Conservation (phyloP, 1,140 invertebrate species). For the Caenorhabditis brenneri region DNA sequence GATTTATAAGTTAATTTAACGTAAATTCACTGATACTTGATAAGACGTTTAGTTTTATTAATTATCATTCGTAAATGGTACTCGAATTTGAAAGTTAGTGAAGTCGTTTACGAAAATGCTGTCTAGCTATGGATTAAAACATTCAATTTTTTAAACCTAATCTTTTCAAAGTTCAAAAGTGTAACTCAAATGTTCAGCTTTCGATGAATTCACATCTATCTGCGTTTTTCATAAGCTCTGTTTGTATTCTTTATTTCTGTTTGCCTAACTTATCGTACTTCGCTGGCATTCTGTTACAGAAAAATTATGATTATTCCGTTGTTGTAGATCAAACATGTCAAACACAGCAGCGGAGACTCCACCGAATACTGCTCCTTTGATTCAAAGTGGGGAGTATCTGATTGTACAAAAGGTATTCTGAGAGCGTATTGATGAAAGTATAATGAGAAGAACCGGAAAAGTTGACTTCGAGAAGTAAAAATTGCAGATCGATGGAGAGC, state of each 20-base stretch:
- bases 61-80: no score
- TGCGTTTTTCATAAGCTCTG: neutral
- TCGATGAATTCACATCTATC: no score
- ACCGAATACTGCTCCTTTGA: neutral
- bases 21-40: no score
- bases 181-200: neutral
- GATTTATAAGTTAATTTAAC: no score
- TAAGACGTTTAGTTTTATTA: no score
- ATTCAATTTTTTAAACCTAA: no score
- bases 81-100: no score
- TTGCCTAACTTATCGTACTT: neutral
- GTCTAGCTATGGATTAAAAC: no score
- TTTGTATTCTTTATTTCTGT: neutral
- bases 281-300: neutral
- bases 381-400: constrained; percentile 24
- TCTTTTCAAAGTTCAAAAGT: neutral
- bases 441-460: no score
- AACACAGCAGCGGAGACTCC: neutral
- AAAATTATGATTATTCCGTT: neutral
- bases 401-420: constrained; percentile 27
- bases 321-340: neutral
- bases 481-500: constrained; percentile 31
- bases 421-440: neutral
- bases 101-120: no score
- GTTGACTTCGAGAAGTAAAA: no score